Percentiles rank a stretch among this genome's conserved stretches.
Conservation (phyloP, 92 coral and sea anemone species). For the Porites divaricata region DNA sequence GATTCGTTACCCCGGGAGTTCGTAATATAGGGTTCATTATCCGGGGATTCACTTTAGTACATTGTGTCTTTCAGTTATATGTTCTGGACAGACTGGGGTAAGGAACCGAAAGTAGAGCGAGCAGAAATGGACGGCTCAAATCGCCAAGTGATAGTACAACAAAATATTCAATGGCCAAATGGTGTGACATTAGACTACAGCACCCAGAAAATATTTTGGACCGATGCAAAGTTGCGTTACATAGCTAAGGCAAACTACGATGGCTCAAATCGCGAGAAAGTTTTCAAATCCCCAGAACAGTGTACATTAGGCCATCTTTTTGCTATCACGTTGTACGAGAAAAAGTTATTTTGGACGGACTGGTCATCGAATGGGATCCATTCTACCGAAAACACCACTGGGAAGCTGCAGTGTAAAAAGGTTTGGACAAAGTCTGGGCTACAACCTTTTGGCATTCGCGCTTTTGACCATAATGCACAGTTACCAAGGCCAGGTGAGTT, state of each 20-base stretch:
- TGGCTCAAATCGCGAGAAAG: conserved; percentile 69
- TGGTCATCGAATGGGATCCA: conserved; percentile 81
- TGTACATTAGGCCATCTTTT: conserved; percentile 78
- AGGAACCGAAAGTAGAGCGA: conserved; percentile 87
- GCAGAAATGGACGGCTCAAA: conserved; percentile 92
- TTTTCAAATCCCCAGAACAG: conserved; percentile 51
- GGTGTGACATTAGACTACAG: conserved; percentile 92
- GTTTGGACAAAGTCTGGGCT: conserved; percentile 62
- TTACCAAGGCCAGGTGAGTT: conserved; percentile 30
- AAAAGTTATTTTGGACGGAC: conserved; percentile 92
- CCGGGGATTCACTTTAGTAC: too few relatives aligned
- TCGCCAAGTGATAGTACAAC: conserved; percentile 64
- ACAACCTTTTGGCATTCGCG: conserved; percentile 82
- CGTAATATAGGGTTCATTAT: too few relatives aligned
- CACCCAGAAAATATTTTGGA: conserved; percentile 81
- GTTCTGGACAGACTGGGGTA: conserved; percentile 99
- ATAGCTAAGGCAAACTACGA: conserved; percentile 78
- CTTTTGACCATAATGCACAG: conserved; percentile 74
- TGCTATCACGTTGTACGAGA: conserved; percentile 75
- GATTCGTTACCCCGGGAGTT: too few relatives aligned
- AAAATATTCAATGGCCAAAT: conserved; percentile 90
- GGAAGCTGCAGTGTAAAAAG: conserved; percentile 45
- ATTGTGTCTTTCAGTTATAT: conserved; percentile 53
- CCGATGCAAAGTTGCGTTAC: conserved; percentile 83
- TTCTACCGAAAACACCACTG: conserved; percentile 77